Percentiles rank a stretch among this genome's conserved stretches.
These are phyloP conservation scores for Dipodomys spectabilis DNA, from an alignment of 2,113 vertebrate genomes.

Conservation along the genomic window DNA sequence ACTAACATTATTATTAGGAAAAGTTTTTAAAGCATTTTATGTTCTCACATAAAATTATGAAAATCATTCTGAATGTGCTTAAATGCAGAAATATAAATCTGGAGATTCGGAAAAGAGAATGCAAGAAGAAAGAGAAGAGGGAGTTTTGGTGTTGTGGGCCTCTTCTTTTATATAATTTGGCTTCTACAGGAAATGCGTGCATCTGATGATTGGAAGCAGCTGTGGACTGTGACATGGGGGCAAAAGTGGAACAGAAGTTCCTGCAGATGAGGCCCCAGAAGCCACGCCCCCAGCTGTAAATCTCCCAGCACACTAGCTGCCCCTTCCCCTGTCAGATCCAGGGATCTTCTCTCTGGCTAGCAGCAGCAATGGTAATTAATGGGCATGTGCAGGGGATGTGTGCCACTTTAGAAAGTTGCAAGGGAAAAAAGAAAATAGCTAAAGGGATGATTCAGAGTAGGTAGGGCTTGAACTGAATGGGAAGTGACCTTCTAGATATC, in stretches of 20 bases:
- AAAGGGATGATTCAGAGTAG: not conserved
- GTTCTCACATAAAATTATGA: not conserved
- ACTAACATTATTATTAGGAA: no score
- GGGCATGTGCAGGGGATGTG: not conserved
- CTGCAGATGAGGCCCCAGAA: constrained; percentile 35
- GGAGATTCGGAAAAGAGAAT: not conserved
- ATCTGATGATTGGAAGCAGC: constrained; percentile 77
- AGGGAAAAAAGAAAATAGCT: not conserved
- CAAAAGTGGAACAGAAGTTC: constrained; percentile 50
- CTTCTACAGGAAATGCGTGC: constrained; percentile 78
- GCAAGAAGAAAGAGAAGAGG: not conserved
- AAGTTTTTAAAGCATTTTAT: not conserved
- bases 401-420: not conserved
- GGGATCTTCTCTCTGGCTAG: not conserved
- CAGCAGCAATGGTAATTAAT: not conserved
- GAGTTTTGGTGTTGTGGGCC: not conserved
- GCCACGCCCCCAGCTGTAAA: not conserved
- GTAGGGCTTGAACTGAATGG: no score
- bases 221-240: constrained; percentile 71
- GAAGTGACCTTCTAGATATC: not conserved
- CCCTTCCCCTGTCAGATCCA: not conserved
- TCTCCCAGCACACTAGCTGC: not conserved
- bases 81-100: not conserved
- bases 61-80: constrained; percentile 12
- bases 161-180: constrained; percentile 54